Evolutionary conservation across 2,888 invertebrate genomes (phyloP).

Genomic region (Sinelater perroti): DNA sequence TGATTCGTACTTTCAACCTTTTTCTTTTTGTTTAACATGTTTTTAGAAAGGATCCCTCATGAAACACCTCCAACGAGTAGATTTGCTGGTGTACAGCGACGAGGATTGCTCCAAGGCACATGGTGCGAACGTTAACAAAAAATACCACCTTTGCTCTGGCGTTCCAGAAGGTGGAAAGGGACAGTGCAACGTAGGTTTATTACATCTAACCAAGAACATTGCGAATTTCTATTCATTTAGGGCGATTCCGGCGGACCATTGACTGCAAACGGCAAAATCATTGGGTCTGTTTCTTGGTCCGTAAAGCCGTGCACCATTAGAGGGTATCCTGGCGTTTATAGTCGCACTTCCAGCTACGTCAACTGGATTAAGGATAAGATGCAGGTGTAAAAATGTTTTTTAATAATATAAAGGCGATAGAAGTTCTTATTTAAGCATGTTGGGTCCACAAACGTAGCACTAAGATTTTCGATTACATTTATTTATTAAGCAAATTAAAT

Average conservation of each 20-base stretch:
- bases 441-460: too few species aligned
- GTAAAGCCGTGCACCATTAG: constrained; percentile 58
- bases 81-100: constrained; percentile 51
- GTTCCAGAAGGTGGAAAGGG: constrained; percentile 47
- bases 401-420: too few species aligned
- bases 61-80: constrained; percentile 55
- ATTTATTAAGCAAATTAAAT: too few species aligned
- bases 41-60: constrained; percentile 57
- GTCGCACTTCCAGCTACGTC: constrained; percentile 55
- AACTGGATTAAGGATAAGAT: constrained; percentile 48
- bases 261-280: constrained; percentile 51
- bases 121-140: neutral
- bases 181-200: constrained; percentile 52
- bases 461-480: too few species aligned
- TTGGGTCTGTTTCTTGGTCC: constrained; percentile 62
- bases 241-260: too few species aligned
- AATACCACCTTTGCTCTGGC: constrained; percentile 58
- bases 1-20: neutral
- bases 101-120: constrained; percentile 24
- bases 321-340: constrained; percentile 61
- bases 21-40: constrained; percentile 56
- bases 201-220: neutral
- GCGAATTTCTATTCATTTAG: neutral
- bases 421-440: too few species aligned
- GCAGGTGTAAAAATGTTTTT: too few species aligned